Evolutionary conservation across 2,888 invertebrate species (phyloP), one percentile per base, ranked within the genome.

Genomic region (Parnassius orleans): DNA sequence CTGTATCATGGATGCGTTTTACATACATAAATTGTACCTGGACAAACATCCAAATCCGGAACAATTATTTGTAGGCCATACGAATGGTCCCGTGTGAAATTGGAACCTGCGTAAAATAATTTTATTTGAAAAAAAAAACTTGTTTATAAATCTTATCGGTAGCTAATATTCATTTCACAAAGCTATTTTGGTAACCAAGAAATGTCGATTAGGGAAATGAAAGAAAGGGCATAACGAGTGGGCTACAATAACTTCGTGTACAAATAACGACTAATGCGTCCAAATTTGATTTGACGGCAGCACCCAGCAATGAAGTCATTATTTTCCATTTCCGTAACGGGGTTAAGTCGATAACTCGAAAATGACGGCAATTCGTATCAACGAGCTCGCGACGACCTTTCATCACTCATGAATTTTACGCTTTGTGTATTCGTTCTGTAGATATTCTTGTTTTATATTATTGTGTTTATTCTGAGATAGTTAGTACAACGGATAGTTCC

Each of bases 281-380:
- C 81, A 86, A 89, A 90, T 89, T 86, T 86, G 85, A 82, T 83
- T 81, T 78, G 83, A 84, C 80, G 77, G 74, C 77, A 76, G 79
- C 81, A 78, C 78, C 81, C 78, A 72, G 76, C 82, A 78, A 90
- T 91, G 86, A 90, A 90, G 90, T 86, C 87, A 91, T 90, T 91
- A 90, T 87, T 86, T 87, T 84, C 84, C 86, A 88, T 91, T 91
- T 90, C 89, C 90, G 86, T 80, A 77, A 71, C 76, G 76, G 87
- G 79, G 87, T 80, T 83, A 86, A 89, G 85, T 86, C 88, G 90
- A 90, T 90, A 91, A 91, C 87, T 90, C 87, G 90, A 90, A 90
- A 91, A 90, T 90, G 83, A 90, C 87, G 80, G 81, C 79, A 78
- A 84, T 87, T 86, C 78, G 83, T 84, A 81, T 74, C 75, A 83